Conservation (phyloP, 2,888 invertebrate genomes). For the Dimorphilus gyrociliatus region DNA sequence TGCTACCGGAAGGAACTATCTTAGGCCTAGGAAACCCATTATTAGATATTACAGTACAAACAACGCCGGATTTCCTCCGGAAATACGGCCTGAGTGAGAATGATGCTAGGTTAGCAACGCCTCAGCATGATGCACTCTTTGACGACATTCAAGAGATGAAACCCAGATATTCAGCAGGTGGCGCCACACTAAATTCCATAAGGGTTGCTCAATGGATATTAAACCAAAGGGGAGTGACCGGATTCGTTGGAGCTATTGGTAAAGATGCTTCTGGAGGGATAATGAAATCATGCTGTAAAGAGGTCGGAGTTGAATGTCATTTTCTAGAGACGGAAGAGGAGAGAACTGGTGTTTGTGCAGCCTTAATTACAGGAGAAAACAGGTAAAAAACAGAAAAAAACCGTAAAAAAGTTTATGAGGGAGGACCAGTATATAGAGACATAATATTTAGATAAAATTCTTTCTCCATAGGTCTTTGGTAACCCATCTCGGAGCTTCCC, state of each 20-base stretch:
- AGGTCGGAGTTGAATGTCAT: constrained; percentile 53
- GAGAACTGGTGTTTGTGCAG: constrained; percentile 86
- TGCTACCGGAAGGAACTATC: constrained; percentile 48
- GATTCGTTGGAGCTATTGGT: constrained; percentile 88
- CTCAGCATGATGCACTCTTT: constrained; percentile 60
- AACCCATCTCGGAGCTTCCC: constrained; percentile 87
- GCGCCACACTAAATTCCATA: constrained; percentile 81
- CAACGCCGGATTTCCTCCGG: constrained; percentile 56
- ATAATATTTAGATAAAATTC: too few relatives aligned
- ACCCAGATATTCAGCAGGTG: constrained; percentile 76
- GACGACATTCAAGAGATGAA: constrained; percentile 43
- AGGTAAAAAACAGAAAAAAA: too few relatives aligned
- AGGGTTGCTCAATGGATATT: constrained; percentile 84
- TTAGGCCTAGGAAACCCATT: constrained; percentile 90
- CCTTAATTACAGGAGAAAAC: constrained; percentile 62
- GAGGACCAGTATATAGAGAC: constrained; percentile 40
- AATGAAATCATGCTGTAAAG: constrained; percentile 46
- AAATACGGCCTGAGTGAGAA: constrained; percentile 73
- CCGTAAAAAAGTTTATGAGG: too few relatives aligned
- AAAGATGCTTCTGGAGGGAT: constrained; percentile 61
- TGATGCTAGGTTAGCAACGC: constrained; percentile 80
- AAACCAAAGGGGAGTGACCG: constrained; percentile 55
- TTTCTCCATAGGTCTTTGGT: too few relatives aligned
- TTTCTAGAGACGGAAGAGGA: constrained; percentile 54
- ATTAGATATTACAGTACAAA: constrained; percentile 71